phyloP scores from a whole-genome alignment of 2,113 vertebrate genomes.

The Pituophis catenifer region DNA sequence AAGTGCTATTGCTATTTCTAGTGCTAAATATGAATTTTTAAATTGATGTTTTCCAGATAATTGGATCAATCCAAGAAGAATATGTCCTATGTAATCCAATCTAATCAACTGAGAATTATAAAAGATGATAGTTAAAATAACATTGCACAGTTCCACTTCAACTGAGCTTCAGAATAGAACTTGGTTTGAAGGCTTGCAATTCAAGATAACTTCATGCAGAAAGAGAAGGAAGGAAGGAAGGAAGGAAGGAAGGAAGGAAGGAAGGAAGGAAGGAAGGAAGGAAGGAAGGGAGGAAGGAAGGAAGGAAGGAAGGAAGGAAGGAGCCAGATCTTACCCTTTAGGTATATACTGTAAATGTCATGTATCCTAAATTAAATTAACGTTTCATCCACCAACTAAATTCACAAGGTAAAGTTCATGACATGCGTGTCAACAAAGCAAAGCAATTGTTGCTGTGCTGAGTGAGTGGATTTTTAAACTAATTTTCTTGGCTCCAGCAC shows the following conservation, averaged over 20 bases:
- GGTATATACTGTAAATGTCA: slow-evolving; percentile 33
- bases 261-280: no score
- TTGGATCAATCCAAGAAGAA: background rate
- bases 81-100: background rate
- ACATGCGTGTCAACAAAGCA: slow-evolving; percentile 59
- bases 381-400: slow-evolving; percentile 57
- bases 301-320: background rate
- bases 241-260: background rate
- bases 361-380: slow-evolving; percentile 53
- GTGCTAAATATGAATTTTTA: background rate
- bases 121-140: background rate
- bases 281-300: no score
- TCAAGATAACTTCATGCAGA: background rate
- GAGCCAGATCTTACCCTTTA: slow-evolving; percentile 34
- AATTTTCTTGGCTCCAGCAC: slow-evolving; percentile 37
- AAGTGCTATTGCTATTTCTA: no score
- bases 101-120: background rate
- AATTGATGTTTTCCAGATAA: background rate
- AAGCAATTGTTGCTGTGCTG: slow-evolving; percentile 47
- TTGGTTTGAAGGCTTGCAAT: background rate
- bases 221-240: background rate
- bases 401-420: slow-evolving; percentile 57
- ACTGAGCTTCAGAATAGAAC: background rate
- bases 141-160: background rate
- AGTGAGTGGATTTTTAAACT: slow-evolving; percentile 56